Evolutionary conservation across 2,797 vertebrate species (phyloP).

Genomic region (Fringilla coelebs): DNA sequence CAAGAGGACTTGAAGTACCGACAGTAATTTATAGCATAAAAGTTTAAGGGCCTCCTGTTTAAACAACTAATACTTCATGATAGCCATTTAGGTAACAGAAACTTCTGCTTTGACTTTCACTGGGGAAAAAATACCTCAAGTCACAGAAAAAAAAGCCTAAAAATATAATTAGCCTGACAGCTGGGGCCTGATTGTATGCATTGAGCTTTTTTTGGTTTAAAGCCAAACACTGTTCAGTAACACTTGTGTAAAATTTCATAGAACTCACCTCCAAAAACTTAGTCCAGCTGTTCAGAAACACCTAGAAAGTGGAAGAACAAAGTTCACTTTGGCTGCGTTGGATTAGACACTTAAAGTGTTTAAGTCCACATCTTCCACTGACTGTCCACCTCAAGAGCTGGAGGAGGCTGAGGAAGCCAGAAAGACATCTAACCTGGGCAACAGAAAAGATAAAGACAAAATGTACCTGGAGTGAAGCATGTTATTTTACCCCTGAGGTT

Average conservation of each 20-base stretch:
- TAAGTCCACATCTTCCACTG: neutral
- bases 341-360: neutral
- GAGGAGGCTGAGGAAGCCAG: neutral
- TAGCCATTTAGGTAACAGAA: neutral
- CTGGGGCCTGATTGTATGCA: neutral
- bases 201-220: neutral
- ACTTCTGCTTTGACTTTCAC: neutral
- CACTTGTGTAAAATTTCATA: neutral
- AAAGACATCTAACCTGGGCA: neutral
- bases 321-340: neutral
- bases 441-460: neutral
- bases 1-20: neutral
- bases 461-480: neutral
- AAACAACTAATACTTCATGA: neutral
- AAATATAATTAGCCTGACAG: neutral
- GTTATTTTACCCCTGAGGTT: neutral
- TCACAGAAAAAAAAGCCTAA: neutral
- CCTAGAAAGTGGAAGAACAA: neutral
- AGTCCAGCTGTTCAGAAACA: neutral
- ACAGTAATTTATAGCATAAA: neutral
- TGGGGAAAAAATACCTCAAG: neutral
- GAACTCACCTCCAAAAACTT: neutral
- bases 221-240: neutral
- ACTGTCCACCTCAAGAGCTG: neutral
- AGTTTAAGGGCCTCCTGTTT: neutral